Conservation (phyloP, 2,113 vertebrate species). For the Camelus bactrianus region DNA sequence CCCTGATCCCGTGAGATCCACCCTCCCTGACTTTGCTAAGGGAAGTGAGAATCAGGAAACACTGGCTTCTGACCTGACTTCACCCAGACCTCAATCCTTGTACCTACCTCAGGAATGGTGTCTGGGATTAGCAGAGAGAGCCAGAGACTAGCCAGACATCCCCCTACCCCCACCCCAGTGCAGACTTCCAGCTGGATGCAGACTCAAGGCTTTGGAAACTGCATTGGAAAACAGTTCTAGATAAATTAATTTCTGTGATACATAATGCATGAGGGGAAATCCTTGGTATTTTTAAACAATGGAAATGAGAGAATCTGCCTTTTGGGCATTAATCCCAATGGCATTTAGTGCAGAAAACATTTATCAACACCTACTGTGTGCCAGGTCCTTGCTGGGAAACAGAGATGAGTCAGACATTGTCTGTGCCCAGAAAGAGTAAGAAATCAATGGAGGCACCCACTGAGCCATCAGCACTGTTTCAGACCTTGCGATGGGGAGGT, state of each 20-base stretch:
- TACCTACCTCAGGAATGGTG: neutral
- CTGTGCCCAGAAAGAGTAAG: constrained; percentile 4
- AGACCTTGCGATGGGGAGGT: neutral
- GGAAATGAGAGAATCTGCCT: constrained; percentile 74
- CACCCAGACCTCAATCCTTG: neutral
- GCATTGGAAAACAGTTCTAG: constrained; percentile 43
- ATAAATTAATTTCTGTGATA: constrained; percentile 73
- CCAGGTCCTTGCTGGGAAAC: constrained; percentile 72
- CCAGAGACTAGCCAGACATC: neutral
- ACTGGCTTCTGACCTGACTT: neutral
- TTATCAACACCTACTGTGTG: constrained; percentile 81
- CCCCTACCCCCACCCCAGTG: neutral
- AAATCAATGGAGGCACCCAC: neutral
- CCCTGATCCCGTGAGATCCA: neutral
- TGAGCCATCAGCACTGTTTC: neutral
- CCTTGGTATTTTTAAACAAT: constrained; percentile 72
- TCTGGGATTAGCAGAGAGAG: neutral
- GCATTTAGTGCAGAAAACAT: constrained; percentile 71
- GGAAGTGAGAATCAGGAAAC: neutral
- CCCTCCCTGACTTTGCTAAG: neutral
- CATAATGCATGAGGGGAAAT: constrained; percentile 68
- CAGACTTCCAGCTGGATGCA: neutral
- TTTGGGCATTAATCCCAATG: constrained; percentile 66
- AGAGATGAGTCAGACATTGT: constrained; percentile 62
- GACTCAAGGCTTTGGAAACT: constrained; percentile 1